These are phyloP conservation scores for Notothenia rossii DNA, from an alignment of 2,113 vertebrate species.

Conservation along the genomic window DNA sequence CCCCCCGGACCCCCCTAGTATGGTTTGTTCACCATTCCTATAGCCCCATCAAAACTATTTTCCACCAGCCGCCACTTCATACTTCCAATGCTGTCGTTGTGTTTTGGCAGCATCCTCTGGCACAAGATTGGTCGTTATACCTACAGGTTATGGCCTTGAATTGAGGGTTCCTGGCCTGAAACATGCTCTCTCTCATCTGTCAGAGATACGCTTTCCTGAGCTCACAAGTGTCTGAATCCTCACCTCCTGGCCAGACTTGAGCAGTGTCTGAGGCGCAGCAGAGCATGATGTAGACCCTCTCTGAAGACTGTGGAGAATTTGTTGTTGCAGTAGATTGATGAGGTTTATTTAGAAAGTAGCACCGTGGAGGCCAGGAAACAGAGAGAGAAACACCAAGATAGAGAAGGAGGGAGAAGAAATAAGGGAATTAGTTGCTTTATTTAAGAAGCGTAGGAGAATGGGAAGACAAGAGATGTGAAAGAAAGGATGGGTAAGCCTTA, in stretches of 20 bases:
- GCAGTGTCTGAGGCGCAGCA: conserved; percentile 27
- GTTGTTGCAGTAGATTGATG: conserved; percentile 67
- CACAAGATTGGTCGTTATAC: conserved; percentile 3
- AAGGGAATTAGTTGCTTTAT: conserved; percentile 30
- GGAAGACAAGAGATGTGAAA: background rate
- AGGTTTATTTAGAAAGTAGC: conserved; percentile 66
- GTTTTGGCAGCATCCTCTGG: background rate
- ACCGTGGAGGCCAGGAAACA: conserved; percentile 19
- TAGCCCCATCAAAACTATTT: no score
- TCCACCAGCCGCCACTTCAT: background rate
- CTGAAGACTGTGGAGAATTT: conserved; percentile 36
- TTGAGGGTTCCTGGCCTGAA: conserved; percentile 12
- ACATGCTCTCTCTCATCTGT: conserved; percentile 5
- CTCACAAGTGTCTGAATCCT: conserved; percentile 1
- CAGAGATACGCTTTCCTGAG: conserved; percentile 2
- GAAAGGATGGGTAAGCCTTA: background rate
- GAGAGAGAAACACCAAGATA: conserved; percentile 11
- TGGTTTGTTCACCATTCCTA: no score
- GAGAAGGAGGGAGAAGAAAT: conserved; percentile 11
- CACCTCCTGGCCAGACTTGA: background rate
- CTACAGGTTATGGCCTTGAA: conserved; percentile 1
- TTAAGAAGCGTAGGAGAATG: background rate
- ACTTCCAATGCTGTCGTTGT: background rate
- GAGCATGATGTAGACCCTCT: conserved; percentile 45
- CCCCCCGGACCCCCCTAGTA: no score